phyloP scores from a whole-genome alignment of 1,140 invertebrate genomes.

The Brachionus plicatilis region DNA sequence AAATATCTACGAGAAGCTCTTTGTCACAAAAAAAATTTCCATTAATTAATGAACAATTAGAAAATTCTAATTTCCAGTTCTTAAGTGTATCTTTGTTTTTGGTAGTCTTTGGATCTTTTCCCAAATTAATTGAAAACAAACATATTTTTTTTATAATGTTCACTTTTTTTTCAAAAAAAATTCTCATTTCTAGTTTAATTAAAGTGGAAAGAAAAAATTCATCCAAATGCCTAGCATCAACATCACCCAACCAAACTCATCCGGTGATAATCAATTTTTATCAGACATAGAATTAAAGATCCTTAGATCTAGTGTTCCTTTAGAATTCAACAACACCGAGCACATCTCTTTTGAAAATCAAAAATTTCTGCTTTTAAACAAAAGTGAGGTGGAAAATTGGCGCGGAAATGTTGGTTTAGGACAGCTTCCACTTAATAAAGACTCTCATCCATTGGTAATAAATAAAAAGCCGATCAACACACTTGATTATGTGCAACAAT shows the following conservation, averaged over 20 bases:
- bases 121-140: not conserved
- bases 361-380: not conserved
- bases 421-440: not conserved
- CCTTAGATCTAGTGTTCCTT: not conserved
- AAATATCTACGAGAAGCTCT: too few relatives aligned
- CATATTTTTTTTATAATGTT: not conserved
- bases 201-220: not conserved
- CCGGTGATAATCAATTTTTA: not conserved
- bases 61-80: not conserved
- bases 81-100: not conserved
- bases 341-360: not conserved
- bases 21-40: too few relatives aligned
- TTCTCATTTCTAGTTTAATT: not conserved
- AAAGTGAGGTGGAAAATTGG: not conserved
- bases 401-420: not conserved
- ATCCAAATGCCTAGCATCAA: not conserved
- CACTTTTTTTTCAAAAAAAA: not conserved
- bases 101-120: not conserved
- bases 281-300: constrained; percentile 5
- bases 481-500: constrained; percentile 17
- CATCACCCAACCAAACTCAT: too few relatives aligned
- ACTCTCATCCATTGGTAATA: not conserved
- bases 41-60: not conserved
- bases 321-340: not conserved
- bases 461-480: not conserved